A percentile compares a stretch with the other conserved stretches of the same genome.
Conservation (phyloP, 2,888 invertebrate genomes). For the Ichneumoninae sp. region DNA sequence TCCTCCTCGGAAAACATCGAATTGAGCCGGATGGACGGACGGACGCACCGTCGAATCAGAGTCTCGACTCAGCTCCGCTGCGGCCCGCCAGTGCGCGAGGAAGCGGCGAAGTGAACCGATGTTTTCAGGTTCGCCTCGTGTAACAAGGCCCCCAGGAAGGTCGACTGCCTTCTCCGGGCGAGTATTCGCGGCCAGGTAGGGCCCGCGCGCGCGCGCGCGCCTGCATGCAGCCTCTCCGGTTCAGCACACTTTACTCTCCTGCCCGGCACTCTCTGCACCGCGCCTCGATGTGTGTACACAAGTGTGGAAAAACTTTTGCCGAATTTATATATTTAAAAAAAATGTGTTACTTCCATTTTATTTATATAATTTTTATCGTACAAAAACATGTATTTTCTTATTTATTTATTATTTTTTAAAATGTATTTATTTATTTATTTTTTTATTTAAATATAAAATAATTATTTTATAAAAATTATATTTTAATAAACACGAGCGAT, state of each 20-base stretch:
- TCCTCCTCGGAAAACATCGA: constrained; percentile 20
- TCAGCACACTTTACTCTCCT: constrained; percentile 11
- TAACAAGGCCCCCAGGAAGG: constrained; percentile 81
- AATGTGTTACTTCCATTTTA: too few species aligned
- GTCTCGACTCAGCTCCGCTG: constrained; percentile 44
- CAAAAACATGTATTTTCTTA: too few species aligned
- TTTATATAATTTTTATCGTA: too few species aligned
- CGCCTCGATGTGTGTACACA: background rate
- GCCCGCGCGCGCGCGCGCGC: constrained; percentile 18
- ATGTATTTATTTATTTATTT: too few species aligned
- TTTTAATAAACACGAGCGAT: too few species aligned
- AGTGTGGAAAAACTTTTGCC: background rate
- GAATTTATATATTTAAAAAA: too few species aligned
- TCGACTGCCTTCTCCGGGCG: constrained; percentile 75
- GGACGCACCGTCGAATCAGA: constrained; percentile 30
- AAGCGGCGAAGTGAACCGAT: constrained; percentile 67
- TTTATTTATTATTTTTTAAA: too few species aligned
- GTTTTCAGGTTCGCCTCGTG: constrained; percentile 79
- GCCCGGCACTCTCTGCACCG: too few species aligned
- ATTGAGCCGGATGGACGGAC: background rate
- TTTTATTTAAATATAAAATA: too few species aligned
- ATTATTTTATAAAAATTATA: too few species aligned
- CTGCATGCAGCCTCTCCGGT: constrained; percentile 1
- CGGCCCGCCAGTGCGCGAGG: constrained; percentile 45
- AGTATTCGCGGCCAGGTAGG: constrained; percentile 68